These are phyloP conservation scores for Oreochromis niloticus DNA, from an alignment of 2,113 vertebrate species.

Conservation along the genomic window DNA sequence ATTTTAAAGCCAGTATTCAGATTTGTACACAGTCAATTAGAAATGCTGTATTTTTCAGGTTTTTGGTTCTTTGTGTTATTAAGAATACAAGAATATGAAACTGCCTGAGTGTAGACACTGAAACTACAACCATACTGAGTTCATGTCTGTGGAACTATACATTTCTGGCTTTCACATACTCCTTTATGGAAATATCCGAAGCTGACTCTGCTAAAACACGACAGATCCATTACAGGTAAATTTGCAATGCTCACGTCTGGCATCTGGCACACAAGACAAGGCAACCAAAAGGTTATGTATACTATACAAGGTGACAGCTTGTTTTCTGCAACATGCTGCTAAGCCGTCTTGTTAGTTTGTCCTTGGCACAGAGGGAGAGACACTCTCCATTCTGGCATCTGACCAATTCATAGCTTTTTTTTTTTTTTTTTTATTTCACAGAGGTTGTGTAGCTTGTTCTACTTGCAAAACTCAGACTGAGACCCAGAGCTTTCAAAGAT, in stretches of 20 bases:
- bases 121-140: background rate
- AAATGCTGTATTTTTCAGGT: background rate
- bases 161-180: background rate
- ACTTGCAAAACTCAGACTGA: background rate
- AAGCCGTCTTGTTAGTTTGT: slow-evolving; percentile 4
- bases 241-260: background rate
- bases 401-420: background rate
- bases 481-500: background rate
- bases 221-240: background rate
- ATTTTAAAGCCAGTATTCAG: background rate
- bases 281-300: background rate
- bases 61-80: background rate
- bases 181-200: background rate
- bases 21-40: background rate
- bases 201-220: background rate
- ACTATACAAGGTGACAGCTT: background rate
- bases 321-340: slow-evolving; percentile 10
- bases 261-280: background rate
- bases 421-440: background rate
- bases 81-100: background rate
- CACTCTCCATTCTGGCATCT: background rate
- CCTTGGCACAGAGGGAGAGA: background rate
- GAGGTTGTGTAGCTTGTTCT: background rate
- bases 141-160: background rate
- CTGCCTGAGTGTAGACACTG: background rate